Evolutionary conservation across 2,797 vertebrate genomes (phyloP).

Genomic region (Pteronotus mesoamericanus): DNA sequence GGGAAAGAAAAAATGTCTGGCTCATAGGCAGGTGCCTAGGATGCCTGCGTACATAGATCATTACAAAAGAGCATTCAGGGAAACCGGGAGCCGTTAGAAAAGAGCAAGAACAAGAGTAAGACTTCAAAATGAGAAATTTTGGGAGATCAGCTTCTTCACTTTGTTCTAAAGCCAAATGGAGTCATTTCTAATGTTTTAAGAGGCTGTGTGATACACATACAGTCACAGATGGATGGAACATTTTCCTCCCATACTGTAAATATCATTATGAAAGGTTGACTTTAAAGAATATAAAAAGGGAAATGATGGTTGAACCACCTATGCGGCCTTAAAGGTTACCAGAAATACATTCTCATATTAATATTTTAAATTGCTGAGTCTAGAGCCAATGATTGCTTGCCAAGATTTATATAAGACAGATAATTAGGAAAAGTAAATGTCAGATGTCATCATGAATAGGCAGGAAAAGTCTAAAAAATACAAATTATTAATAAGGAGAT

Average conservation of each 20-base stretch:
- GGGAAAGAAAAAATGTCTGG: not conserved
- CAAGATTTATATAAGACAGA: slow-evolving; percentile 35
- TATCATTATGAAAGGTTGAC: not conserved
- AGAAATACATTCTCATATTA: slow-evolving; percentile 45
- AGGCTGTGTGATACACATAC: not conserved
- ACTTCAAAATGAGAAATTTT: not conserved
- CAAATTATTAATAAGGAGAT: slow-evolving; percentile 40
- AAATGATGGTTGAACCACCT: slow-evolving; percentile 5
- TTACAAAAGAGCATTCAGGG: not conserved
- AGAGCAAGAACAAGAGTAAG: not conserved
- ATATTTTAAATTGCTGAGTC: slow-evolving; percentile 28
- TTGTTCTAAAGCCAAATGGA: not conserved
- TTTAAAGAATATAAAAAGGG: slow-evolving; percentile 29
- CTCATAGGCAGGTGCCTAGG: not conserved
- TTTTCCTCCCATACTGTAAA: not conserved
- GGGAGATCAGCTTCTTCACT: not conserved
- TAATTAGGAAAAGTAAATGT: slow-evolving; percentile 54
- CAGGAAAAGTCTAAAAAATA: slow-evolving; percentile 24
- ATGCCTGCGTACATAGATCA: not conserved
- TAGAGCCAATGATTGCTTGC: slow-evolving; percentile 38
- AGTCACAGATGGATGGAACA: not conserved
- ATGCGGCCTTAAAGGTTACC: slow-evolving; percentile 6
- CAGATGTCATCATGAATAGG: slow-evolving; percentile 46
- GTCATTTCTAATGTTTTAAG: not conserved
- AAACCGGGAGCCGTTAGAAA: not conserved